Conservation (phyloP, 1,140 invertebrate species). For the Brachionus angularis region DNA sequence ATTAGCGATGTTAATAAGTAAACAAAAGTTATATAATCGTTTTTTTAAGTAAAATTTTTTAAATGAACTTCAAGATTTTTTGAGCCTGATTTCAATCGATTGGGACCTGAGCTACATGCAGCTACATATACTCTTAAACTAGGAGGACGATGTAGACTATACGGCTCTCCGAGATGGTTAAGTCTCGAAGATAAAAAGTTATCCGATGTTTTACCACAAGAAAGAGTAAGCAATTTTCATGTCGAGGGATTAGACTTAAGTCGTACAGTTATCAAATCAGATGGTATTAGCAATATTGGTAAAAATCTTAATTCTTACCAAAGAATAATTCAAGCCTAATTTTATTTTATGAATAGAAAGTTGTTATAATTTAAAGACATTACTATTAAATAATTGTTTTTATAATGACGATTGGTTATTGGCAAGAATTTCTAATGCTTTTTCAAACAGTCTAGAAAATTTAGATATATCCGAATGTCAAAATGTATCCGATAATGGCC, state of each 20-base stretch:
- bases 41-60: neutral
- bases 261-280: conserved; percentile 8
- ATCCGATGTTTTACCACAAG: neutral
- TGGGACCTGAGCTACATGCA: conserved; percentile 26
- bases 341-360: neutral
- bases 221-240: conserved; percentile 6
- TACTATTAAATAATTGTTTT: neutral
- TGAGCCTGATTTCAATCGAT: conserved; percentile 17
- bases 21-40: neutral
- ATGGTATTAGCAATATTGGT: conserved; percentile 35
- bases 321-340: too few species aligned
- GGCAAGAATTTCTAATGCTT: conserved; percentile 9
- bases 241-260: conserved; percentile 31
- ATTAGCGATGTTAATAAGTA: conserved; percentile 17
- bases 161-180: conserved; percentile 16
- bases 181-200: conserved; percentile 6
- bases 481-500: conserved; percentile 13
- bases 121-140: conserved; percentile 30
- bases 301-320: too few species aligned
- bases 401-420: conserved; percentile 14
- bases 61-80: conserved; percentile 27
- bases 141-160: conserved; percentile 20
- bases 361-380: neutral
- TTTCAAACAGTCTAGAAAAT: conserved; percentile 5
- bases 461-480: conserved; percentile 14